Percentiles rank a stretch among this genome's conserved stretches.
These are phyloP conservation scores for Syngnathoides biaculeatus DNA, from an alignment of 2,113 vertebrate species.

Conservation along the genomic window DNA sequence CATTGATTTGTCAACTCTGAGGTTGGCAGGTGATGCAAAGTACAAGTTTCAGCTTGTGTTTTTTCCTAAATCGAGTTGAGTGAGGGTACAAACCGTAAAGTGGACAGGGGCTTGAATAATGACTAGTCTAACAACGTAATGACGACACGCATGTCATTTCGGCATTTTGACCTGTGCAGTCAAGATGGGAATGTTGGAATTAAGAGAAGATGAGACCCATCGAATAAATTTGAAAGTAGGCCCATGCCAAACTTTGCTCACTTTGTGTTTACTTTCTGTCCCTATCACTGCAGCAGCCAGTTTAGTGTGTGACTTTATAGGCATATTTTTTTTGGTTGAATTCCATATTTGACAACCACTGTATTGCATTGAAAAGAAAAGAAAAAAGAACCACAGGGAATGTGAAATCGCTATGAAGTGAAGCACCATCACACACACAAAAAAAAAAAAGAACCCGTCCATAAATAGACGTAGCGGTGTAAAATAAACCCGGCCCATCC, in stretches of 20 bases:
- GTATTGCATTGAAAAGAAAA: neutral
- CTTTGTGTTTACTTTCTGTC: neutral
- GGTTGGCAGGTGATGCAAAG: too few species aligned
- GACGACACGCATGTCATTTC: too few species aligned
- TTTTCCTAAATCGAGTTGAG: too few species aligned
- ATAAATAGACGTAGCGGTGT: neutral
- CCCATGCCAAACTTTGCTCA: neutral
- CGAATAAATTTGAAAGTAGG: neutral
- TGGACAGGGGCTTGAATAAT: too few species aligned
- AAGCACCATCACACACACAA: neutral
- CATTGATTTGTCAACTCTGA: too few species aligned
- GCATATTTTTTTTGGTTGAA: neutral
- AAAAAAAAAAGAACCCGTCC: constrained; percentile 23
- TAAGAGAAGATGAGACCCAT: too few species aligned
- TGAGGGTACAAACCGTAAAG: too few species aligned
- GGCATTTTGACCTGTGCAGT: too few species aligned
- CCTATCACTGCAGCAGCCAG: neutral
- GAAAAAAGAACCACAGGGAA: neutral
- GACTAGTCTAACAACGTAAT: too few species aligned
- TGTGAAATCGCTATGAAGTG: neutral
- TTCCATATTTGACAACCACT: neutral
- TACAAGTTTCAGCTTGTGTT: too few species aligned
- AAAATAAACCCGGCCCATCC: constrained; percentile 12
- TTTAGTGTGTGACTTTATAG: neutral
- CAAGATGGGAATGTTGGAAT: too few species aligned